Conservation (phyloP, 2,797 vertebrate genomes). For the Smutsia gigantea region DNA sequence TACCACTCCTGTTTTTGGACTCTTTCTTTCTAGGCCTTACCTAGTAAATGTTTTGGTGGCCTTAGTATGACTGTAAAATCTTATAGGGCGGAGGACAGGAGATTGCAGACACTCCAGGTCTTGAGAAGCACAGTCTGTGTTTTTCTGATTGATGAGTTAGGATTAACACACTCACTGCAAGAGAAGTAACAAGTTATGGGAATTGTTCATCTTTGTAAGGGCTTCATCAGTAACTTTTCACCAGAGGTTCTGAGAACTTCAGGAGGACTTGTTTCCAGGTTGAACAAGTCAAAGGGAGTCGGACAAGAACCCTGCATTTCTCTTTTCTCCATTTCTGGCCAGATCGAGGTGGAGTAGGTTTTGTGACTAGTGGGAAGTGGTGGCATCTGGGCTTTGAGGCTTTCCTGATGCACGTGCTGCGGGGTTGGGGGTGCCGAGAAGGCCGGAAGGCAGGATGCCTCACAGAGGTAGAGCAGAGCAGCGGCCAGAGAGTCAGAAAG, state of each 20-base stretch:
- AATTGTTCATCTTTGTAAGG: background rate
- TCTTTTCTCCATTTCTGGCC: constrained; percentile 30
- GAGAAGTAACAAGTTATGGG: constrained; percentile 44
- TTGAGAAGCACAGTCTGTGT: background rate
- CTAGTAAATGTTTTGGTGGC: constrained; percentile 47
- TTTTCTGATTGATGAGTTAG: constrained; percentile 42
- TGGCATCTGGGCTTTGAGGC: background rate
- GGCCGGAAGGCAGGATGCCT: too few species aligned
- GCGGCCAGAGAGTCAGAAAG: background rate
- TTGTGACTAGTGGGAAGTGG: background rate
- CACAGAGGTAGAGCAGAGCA: background rate
- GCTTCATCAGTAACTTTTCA: constrained; percentile 32
- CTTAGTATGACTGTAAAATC: constrained; percentile 56
- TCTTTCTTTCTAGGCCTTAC: constrained; percentile 62
- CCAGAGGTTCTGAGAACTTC: background rate
- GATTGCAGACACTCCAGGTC: background rate
- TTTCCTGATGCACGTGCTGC: background rate
- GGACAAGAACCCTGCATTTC: constrained; percentile 7
- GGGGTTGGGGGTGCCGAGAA: background rate
- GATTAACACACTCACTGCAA: constrained; percentile 25
- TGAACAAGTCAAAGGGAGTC: background rate
- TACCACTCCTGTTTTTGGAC: constrained; percentile 53
- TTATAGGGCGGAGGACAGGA: background rate
- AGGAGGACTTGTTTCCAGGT: constrained; percentile 38
- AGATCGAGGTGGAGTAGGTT: background rate